Percentiles rank a stretch among this genome's conserved stretches.
Evolutionary conservation across 2,113 vertebrate species (phyloP).

Genomic region (Hippocampus abdominalis): DNA sequence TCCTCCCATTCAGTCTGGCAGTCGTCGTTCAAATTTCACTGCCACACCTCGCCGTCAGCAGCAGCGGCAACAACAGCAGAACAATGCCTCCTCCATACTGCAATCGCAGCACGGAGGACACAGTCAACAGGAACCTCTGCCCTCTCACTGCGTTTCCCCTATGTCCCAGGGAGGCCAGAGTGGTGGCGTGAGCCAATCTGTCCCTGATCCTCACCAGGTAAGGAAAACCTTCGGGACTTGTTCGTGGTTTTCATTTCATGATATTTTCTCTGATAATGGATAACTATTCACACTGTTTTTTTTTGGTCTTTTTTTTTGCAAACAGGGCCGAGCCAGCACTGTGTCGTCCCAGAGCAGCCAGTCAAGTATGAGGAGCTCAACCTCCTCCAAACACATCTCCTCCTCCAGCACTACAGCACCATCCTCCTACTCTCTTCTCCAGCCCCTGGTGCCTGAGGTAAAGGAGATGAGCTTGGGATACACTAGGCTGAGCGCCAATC

Average conservation of each 20-base stretch:
- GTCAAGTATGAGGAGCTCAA: slow-evolving; percentile 68
- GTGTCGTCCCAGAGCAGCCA: slow-evolving; percentile 68
- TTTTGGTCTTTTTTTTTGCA: neutral
- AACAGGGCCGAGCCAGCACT: slow-evolving; percentile 61
- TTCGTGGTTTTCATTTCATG: neutral
- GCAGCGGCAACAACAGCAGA: slow-evolving; percentile 59
- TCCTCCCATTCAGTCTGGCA: slow-evolving; percentile 38
- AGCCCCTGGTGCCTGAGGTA: slow-evolving; percentile 71
- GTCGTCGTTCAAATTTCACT: slow-evolving; percentile 58
- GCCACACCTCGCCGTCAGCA: slow-evolving; percentile 49
- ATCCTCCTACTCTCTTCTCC: slow-evolving; percentile 69
- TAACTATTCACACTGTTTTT: neutral
- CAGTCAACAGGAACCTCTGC: slow-evolving; percentile 54
- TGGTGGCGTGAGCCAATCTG: slow-evolving; percentile 45
- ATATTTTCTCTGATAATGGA: neutral
- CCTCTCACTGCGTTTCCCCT: slow-evolving; percentile 65
- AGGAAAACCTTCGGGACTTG: neutral
- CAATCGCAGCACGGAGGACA: slow-evolving; percentile 54
- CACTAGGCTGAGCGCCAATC: slow-evolving; percentile 73
- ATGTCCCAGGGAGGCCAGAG: slow-evolving; percentile 60
- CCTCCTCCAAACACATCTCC: slow-evolving; percentile 64
- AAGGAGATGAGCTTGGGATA: slow-evolving; percentile 72
- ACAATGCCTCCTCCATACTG: slow-evolving; percentile 60
- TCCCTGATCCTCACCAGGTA: slow-evolving; percentile 64
- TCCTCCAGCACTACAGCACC: slow-evolving; percentile 53